A percentile compares a stretch with the other conserved stretches of the same genome.
phyloP scores from a whole-genome alignment of 2,888 invertebrate genomes.

The Dryomyza anilis region DNA sequence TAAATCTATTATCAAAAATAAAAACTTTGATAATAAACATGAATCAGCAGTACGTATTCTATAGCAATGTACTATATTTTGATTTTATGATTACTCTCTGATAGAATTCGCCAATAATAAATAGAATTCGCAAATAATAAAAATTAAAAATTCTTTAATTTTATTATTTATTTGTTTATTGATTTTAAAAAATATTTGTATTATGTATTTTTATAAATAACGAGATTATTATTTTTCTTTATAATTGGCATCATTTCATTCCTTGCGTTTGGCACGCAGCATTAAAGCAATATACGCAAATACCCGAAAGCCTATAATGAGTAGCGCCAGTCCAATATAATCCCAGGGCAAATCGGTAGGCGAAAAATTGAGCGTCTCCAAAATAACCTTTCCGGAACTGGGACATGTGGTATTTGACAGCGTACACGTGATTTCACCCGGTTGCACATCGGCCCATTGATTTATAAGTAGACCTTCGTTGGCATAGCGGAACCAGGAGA shows the following conservation, averaged over 20 bases:
- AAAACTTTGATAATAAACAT: too few relatives aligned
- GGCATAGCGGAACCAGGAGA: constrained; percentile 92
- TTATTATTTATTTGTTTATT: not conserved
- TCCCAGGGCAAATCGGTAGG: constrained; percentile 74
- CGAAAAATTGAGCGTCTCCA: constrained; percentile 78
- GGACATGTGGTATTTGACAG: constrained; percentile 78
- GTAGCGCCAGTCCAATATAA: constrained; percentile 70
- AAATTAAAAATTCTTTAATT: not conserved
- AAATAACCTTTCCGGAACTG: constrained; percentile 75
- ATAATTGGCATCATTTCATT: constrained; percentile 51
- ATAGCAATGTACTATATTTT: too few relatives aligned
- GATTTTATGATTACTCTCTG: too few relatives aligned
- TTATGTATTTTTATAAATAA: not conserved
- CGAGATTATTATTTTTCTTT: not conserved
- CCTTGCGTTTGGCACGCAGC: constrained; percentile 69
- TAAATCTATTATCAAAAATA: too few relatives aligned
- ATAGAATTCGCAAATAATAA: not conserved
- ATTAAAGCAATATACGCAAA: constrained; percentile 79
- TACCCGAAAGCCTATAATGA: constrained; percentile 76
- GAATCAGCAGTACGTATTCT: too few relatives aligned
- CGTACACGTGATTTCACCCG: constrained; percentile 75
- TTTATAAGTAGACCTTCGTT: constrained; percentile 88
- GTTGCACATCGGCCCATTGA: constrained; percentile 82
- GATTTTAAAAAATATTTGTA: not conserved
- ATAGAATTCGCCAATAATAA: too few relatives aligned